phyloP scores from a whole-genome alignment of 2,888 invertebrate species.

The Xylophagus ater region DNA sequence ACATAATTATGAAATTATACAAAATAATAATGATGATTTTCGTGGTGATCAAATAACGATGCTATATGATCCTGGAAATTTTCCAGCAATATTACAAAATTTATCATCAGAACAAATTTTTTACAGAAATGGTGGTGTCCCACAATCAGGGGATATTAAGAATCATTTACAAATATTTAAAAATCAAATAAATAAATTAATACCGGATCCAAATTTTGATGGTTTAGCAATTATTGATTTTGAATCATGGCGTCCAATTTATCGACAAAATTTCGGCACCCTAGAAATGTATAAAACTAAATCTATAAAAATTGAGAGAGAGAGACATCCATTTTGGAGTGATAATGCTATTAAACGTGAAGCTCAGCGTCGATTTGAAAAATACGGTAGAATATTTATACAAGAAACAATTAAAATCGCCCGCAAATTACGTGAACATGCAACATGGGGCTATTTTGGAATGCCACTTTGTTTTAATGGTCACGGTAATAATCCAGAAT shows the following conservation, averaged over 20 bases:
- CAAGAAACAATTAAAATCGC: conserved; percentile 52
- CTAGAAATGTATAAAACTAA: conserved; percentile 53
- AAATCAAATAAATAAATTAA: conserved; percentile 45
- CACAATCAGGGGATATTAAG: conserved; percentile 58
- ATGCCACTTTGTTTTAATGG: conserved; percentile 75
- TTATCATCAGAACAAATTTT: conserved; percentile 40
- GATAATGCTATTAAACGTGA: conserved; percentile 43
- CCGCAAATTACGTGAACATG: conserved; percentile 52
- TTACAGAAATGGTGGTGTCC: conserved; percentile 62
- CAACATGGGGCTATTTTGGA: conserved; percentile 73
- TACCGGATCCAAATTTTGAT: conserved; percentile 49
- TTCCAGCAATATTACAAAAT: conserved; percentile 52
- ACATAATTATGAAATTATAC: conserved; percentile 49
- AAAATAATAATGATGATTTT: conserved; percentile 54
- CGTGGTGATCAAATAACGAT: conserved; percentile 55
- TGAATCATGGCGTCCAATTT: conserved; percentile 72
- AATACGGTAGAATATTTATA: conserved; percentile 51
- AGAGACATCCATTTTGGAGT: conserved; percentile 54
- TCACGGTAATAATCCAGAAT: conserved; percentile 40
- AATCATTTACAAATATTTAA: conserved; percentile 50
- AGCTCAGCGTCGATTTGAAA: conserved; percentile 52
- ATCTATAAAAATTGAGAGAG: conserved; percentile 51
- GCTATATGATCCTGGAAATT: conserved; percentile 62
- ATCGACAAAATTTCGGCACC: conserved; percentile 59
- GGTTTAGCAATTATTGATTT: conserved; percentile 71